Percentiles rank a stretch among this genome's conserved stretches.
phyloP scores from a whole-genome alignment of 2,888 invertebrate genomes.

The Atethmia centrago region DNA sequence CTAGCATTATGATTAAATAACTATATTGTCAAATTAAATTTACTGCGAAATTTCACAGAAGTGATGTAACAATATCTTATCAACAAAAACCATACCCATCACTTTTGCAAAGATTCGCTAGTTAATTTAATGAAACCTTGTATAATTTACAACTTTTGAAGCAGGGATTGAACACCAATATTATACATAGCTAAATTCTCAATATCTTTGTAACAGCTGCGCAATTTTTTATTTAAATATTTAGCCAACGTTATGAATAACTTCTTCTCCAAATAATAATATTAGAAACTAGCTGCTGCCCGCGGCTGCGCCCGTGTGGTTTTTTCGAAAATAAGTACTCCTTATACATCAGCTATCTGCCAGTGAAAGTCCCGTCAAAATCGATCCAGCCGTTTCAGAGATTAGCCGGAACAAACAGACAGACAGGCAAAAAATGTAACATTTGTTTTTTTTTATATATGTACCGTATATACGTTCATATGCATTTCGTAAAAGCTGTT shows the following conservation, averaged over 20 bases:
- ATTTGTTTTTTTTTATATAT: too few species aligned
- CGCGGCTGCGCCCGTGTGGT: too few species aligned
- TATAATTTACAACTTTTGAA: conserved; percentile 10
- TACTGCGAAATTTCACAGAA: neutral
- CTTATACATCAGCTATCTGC: too few species aligned
- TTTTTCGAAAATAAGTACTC: too few species aligned
- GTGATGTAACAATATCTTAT: neutral
- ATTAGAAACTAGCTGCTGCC: neutral
- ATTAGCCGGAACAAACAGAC: too few species aligned
- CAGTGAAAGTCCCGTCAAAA: too few species aligned
- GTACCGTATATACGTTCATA: too few species aligned
- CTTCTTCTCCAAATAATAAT: conserved; percentile 13
- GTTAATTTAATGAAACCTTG: neutral
- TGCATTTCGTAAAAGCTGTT: too few species aligned
- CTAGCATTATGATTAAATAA: neutral
- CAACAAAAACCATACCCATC: neutral
- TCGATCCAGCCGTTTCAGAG: too few species aligned
- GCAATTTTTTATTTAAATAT: conserved; percentile 15
- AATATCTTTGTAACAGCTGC: conserved; percentile 35
- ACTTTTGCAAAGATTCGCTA: conserved; percentile 4
- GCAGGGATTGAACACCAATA: conserved; percentile 38
- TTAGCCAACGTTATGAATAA: conserved; percentile 7
- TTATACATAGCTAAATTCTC: conserved; percentile 25
- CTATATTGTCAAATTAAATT: neutral
- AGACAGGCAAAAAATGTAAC: too few species aligned